Evolutionary conservation across 1,140 invertebrate species (phyloP).

Genomic region (Penaeus chinensis): DNA sequence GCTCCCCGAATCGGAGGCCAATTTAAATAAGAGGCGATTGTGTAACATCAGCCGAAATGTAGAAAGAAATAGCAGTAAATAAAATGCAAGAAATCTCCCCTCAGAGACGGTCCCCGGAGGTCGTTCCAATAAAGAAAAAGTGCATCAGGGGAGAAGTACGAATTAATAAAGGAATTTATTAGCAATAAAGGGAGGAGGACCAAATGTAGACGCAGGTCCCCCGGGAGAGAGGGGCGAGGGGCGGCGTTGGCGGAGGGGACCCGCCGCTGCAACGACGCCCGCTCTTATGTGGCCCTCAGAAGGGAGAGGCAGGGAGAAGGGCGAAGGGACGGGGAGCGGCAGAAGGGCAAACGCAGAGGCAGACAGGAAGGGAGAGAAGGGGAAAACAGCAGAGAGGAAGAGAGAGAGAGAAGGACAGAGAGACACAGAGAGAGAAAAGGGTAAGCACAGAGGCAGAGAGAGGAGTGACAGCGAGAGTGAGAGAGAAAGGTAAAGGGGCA

Average conservation of each 20-base stretch:
- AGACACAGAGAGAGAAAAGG: no score
- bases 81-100: conserved; percentile 36
- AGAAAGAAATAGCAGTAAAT: conserved; percentile 48
- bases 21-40: conserved; percentile 38
- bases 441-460: no score
- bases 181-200: conserved; percentile 57
- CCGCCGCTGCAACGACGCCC: not conserved
- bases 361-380: not conserved
- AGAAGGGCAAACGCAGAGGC: not conserved
- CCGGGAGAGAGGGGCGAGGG: not conserved
- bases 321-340: conserved; percentile 1
- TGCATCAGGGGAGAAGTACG: conserved; percentile 58
- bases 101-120: not conserved
- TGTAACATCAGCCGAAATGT: conserved; percentile 31
- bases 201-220: conserved; percentile 48
- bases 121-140: conserved; percentile 60
- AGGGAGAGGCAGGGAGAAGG: conserved; percentile 40
- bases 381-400: not conserved
- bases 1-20: conserved; percentile 7
- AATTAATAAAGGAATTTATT: conserved; percentile 63
- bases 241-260: not conserved
- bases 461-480: no score
- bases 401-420: not conserved
- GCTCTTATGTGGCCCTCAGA: conserved; percentile 3
- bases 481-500: no score